Conservation (phyloP, 2,888 invertebrate species). For the Anorthoa munda region DNA sequence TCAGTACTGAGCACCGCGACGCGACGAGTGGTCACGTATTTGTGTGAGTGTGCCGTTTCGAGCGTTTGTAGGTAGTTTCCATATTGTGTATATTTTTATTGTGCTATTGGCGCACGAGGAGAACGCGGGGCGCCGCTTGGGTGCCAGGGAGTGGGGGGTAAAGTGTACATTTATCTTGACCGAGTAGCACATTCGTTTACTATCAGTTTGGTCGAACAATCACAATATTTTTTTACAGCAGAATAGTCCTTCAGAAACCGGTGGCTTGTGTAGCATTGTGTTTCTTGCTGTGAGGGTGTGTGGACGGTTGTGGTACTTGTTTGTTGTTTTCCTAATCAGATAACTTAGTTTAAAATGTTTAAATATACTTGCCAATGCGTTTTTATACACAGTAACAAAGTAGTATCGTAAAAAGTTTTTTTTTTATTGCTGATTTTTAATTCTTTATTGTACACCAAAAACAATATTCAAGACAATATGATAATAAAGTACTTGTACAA, state of each 20-base stretch:
- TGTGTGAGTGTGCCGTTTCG: too few relatives aligned
- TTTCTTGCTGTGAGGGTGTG: conserved; percentile 59
- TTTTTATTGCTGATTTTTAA: neutral
- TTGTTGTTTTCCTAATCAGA: conserved; percentile 56
- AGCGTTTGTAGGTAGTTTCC: too few relatives aligned
- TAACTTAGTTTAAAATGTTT: conserved; percentile 41
- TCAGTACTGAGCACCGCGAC: too few relatives aligned
- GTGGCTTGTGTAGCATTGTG: conserved; percentile 51
- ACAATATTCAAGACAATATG: too few relatives aligned
- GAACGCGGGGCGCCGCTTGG: too few relatives aligned
- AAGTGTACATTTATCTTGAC: too few relatives aligned
- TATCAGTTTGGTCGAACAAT: neutral
- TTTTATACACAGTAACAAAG: conserved; percentile 20
- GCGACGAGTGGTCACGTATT: too few relatives aligned
- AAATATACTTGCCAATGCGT: conserved; percentile 10
- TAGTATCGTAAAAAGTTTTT: neutral
- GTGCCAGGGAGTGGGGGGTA: too few relatives aligned
- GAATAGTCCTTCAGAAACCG: conserved; percentile 19
- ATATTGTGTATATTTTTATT: too few relatives aligned
- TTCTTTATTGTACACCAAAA: too few relatives aligned
- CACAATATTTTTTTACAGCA: neutral
- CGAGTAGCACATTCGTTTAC: neutral
- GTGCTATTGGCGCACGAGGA: too few relatives aligned
- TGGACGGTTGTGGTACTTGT: conserved; percentile 63
- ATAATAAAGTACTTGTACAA: too few relatives aligned